These are phyloP conservation scores for Dryobates pubescens DNA, from an alignment of 2,797 vertebrate species.

Conservation along the genomic window DNA sequence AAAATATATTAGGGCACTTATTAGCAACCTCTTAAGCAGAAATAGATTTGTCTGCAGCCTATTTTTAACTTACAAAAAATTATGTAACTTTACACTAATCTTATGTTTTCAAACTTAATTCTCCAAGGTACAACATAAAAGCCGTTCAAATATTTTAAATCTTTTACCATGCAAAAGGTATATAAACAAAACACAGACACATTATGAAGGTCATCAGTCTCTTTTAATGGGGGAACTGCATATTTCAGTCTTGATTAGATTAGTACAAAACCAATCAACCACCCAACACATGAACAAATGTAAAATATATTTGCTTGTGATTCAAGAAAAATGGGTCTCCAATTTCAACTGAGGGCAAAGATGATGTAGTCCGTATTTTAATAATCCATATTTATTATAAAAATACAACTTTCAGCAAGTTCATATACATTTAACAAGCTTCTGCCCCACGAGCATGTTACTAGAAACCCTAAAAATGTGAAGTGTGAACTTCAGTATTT, in stretches of 20 bases:
- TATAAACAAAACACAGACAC: constrained; percentile 83
- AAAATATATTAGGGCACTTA: background rate
- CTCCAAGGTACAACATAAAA: constrained; percentile 55
- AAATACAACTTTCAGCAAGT: constrained; percentile 75
- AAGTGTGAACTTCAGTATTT: constrained; percentile 12
- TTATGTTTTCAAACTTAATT: background rate
- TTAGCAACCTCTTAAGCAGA: background rate
- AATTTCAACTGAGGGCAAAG: constrained; percentile 75
- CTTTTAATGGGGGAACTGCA: constrained; percentile 79
- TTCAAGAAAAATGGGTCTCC: constrained; percentile 72
- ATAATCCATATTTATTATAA: constrained; percentile 75
- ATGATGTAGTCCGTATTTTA: constrained; percentile 72
- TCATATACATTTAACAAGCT: constrained; percentile 68
- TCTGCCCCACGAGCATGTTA: constrained; percentile 62
- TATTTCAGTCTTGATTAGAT: constrained; percentile 73
- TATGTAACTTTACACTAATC: background rate
- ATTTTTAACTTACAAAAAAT: background rate
- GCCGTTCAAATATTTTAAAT: constrained; percentile 56
- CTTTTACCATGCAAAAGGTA: constrained; percentile 73
- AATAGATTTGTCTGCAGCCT: background rate
- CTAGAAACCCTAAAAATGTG: constrained; percentile 35
- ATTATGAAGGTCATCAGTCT: constrained; percentile 78
- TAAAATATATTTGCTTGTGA: constrained; percentile 66
- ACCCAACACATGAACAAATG: constrained; percentile 74
- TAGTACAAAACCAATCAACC: constrained; percentile 78